phyloP scores from a whole-genome alignment of 2,797 vertebrate species.

The Crocodylus rhombifer region DNA sequence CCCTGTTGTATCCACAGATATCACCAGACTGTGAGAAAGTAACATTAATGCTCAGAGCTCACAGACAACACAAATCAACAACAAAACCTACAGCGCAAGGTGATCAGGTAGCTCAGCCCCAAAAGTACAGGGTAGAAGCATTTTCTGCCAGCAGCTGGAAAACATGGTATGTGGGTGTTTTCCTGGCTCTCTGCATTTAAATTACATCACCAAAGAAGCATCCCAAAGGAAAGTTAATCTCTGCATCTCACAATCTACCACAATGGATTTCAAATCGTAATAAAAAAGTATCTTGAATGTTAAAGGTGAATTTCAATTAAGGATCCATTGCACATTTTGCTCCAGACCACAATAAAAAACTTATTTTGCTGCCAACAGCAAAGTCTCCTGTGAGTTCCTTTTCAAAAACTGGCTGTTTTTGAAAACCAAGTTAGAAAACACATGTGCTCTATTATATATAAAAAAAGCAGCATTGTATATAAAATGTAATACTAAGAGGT shows the following conservation, averaged over 20 bases:
- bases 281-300: slow-evolving; percentile 47
- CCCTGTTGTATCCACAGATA: no score
- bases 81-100: background rate
- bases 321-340: slow-evolving; percentile 42
- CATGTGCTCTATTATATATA: slow-evolving; percentile 57
- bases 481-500: slow-evolving; percentile 42
- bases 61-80: background rate
- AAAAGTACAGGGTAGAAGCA: background rate
- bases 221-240: slow-evolving; percentile 38
- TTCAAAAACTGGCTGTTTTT: slow-evolving; percentile 53
- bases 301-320: slow-evolving; percentile 77
- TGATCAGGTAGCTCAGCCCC: rapidly evolving
- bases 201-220: background rate
- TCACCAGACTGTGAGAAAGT: no score
- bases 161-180: rapidly evolving
- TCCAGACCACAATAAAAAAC: slow-evolving; percentile 39
- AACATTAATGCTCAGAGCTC: rapidly evolving
- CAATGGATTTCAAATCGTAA: slow-evolving; percentile 12
- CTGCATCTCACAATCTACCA: background rate
- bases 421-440: slow-evolving; percentile 63
- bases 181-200: background rate
- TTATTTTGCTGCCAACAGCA: slow-evolving; percentile 31
- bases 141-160: background rate
- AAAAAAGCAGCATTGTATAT: slow-evolving; percentile 20
- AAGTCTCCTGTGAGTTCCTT: slow-evolving; percentile 43